Percentiles rank a stretch among this genome's conserved stretches.
phyloP scores from a whole-genome alignment of 2,888 invertebrate genomes.

The Sarcophaga variegata region DNA sequence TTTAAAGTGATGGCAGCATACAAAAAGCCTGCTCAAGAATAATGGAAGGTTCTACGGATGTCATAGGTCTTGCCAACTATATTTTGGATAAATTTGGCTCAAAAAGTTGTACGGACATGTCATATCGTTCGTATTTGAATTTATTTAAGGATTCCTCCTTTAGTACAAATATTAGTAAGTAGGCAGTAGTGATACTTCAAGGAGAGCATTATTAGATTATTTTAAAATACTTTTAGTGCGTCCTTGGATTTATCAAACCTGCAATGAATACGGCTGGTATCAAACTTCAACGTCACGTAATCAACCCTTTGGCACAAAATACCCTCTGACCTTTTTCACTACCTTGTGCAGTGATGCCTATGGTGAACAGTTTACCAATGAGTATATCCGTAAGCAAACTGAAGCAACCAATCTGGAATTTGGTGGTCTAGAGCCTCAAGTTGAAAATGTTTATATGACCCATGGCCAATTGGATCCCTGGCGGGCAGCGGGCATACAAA shows the following conservation, averaged over 20 bases:
- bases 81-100: slow-evolving; percentile 70
- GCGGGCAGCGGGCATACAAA: slow-evolving; percentile 82
- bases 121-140: slow-evolving; percentile 74
- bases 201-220: neutral
- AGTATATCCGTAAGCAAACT: slow-evolving; percentile 73
- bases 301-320: slow-evolving; percentile 83
- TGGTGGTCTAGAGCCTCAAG: slow-evolving; percentile 82
- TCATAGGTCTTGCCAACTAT: slow-evolving; percentile 74
- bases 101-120: slow-evolving; percentile 74
- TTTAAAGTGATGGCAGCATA: slow-evolving; percentile 74
- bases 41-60: slow-evolving; percentile 75
- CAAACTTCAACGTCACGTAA: slow-evolving; percentile 86
- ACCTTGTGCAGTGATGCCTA: slow-evolving; percentile 77
- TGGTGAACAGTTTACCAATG: slow-evolving; percentile 74
- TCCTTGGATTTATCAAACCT: slow-evolving; percentile 92
- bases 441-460: slow-evolving; percentile 83
- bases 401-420: slow-evolving; percentile 82
- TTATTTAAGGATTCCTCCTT: slow-evolving; percentile 71
- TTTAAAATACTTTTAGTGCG: slow-evolving; percentile 79
- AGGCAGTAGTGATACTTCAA: neutral
- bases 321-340: slow-evolving; percentile 76
- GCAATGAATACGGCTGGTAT: slow-evolving; percentile 93
- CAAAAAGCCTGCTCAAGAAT: slow-evolving; percentile 75
- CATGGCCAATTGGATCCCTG: slow-evolving; percentile 84
- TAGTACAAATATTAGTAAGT: slow-evolving; percentile 74